phyloP scores from a whole-genome alignment of 2,797 vertebrate species.

The Cuculus canorus region DNA sequence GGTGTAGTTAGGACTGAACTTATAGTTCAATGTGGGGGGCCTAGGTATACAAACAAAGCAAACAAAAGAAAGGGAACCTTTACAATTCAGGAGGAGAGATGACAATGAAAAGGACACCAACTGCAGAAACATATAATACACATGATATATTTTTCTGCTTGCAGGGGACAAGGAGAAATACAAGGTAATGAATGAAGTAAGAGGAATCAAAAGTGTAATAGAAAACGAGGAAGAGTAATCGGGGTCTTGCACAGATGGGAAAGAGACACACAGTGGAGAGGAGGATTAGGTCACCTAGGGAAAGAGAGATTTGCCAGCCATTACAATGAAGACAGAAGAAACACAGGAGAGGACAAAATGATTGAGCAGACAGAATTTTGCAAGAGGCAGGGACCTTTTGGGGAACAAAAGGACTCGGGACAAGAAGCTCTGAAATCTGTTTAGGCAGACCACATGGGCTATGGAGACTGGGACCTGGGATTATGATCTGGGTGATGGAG shows the following conservation, averaged over 20 bases:
- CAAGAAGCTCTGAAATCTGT: background rate
- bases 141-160: background rate
- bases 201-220: background rate
- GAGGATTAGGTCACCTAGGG: background rate
- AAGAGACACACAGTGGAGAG: background rate
- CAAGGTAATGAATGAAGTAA: background rate
- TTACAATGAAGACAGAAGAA: background rate
- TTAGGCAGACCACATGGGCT: background rate
- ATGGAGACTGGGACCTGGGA: background rate
- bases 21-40: background rate
- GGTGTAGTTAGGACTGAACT: background rate
- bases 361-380: background rate
- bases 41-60: background rate
- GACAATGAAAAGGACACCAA: background rate
- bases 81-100: background rate
- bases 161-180: background rate
- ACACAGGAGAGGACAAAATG: background rate
- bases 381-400: background rate
- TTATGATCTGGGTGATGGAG: background rate
- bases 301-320: background rate
- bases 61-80: background rate
- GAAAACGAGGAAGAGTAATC: background rate
- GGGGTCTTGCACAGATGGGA: background rate
- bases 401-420: background rate
- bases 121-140: background rate